Evolutionary conservation across 2,797 vertebrate genomes (phyloP), one percentile per base, ranked within the genome.

Genomic region (Acrossocheilus fasciatus): DNA sequence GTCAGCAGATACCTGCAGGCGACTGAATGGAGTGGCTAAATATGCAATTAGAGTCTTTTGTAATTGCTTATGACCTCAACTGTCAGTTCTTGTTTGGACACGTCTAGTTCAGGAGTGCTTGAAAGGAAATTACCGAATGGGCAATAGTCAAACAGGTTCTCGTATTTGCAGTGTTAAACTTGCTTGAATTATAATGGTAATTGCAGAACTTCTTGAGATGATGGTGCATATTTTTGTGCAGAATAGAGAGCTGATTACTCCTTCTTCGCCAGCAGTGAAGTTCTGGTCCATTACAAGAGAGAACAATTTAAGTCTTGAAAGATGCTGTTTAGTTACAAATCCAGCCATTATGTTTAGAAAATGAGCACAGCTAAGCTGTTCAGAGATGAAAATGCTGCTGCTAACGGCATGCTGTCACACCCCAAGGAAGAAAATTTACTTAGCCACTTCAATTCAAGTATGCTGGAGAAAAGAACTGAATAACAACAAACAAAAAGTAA

Each of bases 1-100:
- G 92, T 92, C 91, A 92, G 75, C 88, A 89, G 89, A 86, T 91
- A 92, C 91, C 93, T 92, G 89, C 83, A 82, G 86, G 80, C 84
- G 89, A 86, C 86, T 88, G 92, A 92, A 85, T 81, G 69, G 39
- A 83, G 70, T 84, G 81, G 85, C 82, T 75, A 89, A 87, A 84
- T 74, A 86, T 69, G 73, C 77, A 87, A 81, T 89, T 45, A 50
- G 69, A 87, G 87, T 89, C 87, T 88, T 91, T 92, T 81, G 50
- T 88, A 81, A 85, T 87, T 52, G 87, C 90, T 83, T 91, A 85
- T 90, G 89, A 90, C 91, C 87, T 89, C 86, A 81, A 77, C 86
- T 87, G 87, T 82, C 87, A 84, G 62, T 82, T 87, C 74, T 36
- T 26, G n/a, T 79, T 86, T 82, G 84, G 70, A 7, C 18, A 52